Percentiles rank a stretch among this genome's conserved stretches.
These are phyloP conservation scores for Zosterops japonicus DNA, from an alignment of 2,113 vertebrate species.

Conservation along the genomic window DNA sequence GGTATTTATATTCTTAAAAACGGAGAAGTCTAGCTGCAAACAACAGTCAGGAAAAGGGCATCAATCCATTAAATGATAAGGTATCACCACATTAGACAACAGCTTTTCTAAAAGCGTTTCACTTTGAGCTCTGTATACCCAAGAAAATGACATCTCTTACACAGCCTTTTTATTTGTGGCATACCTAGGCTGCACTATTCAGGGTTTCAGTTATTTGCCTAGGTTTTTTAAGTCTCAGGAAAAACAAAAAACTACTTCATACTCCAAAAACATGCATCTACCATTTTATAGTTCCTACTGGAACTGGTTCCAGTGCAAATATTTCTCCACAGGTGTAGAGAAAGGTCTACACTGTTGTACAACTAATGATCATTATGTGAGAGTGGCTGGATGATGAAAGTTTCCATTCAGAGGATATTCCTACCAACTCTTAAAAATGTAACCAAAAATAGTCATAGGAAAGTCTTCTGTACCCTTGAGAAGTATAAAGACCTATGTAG, in stretches of 20 bases:
- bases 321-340: neutral
- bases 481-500: neutral
- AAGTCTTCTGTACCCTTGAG: neutral
- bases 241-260: neutral
- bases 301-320: neutral
- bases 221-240: neutral
- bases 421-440: neutral
- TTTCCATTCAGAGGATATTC: neutral
- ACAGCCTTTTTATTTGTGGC: neutral
- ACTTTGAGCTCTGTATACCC: neutral
- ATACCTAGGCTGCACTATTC: neutral
- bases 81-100: constrained; percentile 10
- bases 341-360: neutral
- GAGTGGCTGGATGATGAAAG: neutral
- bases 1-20: constrained; percentile 17
- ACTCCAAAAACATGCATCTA: neutral
- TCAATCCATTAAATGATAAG: constrained; percentile 32
- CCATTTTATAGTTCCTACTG: neutral
- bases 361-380: neutral
- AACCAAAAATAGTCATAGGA: neutral
- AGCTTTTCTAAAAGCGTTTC: constrained; percentile 5
- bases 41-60: constrained; percentile 1
- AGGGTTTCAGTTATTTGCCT: neutral
- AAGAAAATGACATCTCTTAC: constrained; percentile 1
- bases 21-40: neutral